Conservation (phyloP, 2,797 vertebrate genomes). For the Chiroxiphia lanceolata region DNA sequence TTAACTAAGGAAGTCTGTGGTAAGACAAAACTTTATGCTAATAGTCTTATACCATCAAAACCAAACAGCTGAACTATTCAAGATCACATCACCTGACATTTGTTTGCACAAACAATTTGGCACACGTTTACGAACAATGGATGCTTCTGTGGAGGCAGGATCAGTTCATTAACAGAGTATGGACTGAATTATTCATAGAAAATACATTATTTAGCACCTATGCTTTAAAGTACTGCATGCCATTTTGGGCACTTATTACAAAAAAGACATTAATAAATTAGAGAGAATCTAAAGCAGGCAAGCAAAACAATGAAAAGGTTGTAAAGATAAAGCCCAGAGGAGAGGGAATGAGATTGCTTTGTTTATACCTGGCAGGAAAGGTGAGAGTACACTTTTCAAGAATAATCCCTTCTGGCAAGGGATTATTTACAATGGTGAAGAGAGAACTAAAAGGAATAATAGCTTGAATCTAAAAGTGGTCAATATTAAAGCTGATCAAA, state of each 20-base stretch:
- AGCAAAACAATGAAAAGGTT: slow-evolving; percentile 7
- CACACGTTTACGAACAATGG: neutral
- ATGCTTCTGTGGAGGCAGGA: neutral
- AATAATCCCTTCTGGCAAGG: neutral
- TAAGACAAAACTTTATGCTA: neutral
- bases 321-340: slow-evolving; percentile 15
- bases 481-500: neutral
- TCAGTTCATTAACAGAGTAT: slow-evolving; percentile 10
- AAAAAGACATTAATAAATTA: slow-evolving; percentile 44
- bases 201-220: slow-evolving; percentile 54
- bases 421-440: neutral
- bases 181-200: slow-evolving; percentile 48
- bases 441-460: neutral
- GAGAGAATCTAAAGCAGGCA: neutral
- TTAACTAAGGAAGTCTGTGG: neutral
- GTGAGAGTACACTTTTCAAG: neutral
- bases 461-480: neutral
- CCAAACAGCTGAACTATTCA: neutral
- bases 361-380: neutral
- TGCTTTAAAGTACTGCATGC: slow-evolving; percentile 15
- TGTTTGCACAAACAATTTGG: slow-evolving; percentile 35
- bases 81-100: neutral
- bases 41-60: neutral
- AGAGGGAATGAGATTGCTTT: neutral
- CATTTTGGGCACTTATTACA: slow-evolving; percentile 28